Base-by-base conservation (phyloP, 2,113 vertebrate species). In the Mionectes macconnelli region DNA sequence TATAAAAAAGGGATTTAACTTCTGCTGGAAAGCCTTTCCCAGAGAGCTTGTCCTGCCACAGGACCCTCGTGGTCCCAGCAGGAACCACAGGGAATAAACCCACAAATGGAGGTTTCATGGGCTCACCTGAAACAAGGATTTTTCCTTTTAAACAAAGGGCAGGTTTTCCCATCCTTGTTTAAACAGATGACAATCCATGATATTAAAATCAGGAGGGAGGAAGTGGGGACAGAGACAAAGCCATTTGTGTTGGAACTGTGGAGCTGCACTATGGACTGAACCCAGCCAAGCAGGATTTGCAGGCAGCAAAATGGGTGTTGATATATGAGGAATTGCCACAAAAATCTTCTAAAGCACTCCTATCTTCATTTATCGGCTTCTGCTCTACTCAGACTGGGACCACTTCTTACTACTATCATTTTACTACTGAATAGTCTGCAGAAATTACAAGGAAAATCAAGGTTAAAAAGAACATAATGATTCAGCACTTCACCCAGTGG, bases 231-330 rank as follows among this genome's bases (percentile, higher is more conserved):
- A 35, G 57, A 72, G 33, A n/a, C 60, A 75, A 49, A 78, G 62
- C 19, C 33, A 6, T 30, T 50, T 1, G 0, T 10, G 1, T 0
- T 3, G 21, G 44, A 42, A 6, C 40, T 20, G 10, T 4, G 49
- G 35, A 76, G 62, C 39, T 25, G 55, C 28, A 3, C 37, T 7
- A 6, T 12, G 79, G 14, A 42, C 52, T 12, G 22, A 50, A 33
- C 14, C n/a, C 4, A 42, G 23, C 10, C 18, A 50, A n/a, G 59
- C 21, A 25, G 50, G n/a, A 42, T 47, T 49, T 33, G 44, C 42
- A 49, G 50, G 7, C n/a, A 47, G 59, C 50, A 88, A 37, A 57
- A 55, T 0, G 5, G 27, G 47, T 2, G 2, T 10, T 16, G 6
- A 66, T 33, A 6, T 3, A 10, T 0, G 2, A 73, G 45, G 21